A percentile compares a stretch with the other conserved stretches of the same genome.
phyloP scores from a whole-genome alignment of 2,797 vertebrate species.

The Merluccius polli region DNA sequence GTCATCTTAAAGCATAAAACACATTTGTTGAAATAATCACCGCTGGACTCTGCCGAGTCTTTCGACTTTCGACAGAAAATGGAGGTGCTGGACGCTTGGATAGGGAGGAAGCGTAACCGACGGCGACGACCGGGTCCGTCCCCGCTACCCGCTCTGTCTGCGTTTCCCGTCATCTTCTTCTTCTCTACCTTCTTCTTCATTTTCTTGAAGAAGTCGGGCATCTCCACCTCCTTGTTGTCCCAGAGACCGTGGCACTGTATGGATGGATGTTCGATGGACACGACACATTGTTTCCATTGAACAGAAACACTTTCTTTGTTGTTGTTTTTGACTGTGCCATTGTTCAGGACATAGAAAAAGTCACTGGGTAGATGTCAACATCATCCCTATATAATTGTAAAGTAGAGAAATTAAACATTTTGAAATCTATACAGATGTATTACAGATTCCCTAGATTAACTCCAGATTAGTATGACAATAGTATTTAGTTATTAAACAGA shows the following conservation, averaged over 20 bases:
- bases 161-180: slow-evolving; percentile 57
- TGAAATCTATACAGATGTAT: neutral
- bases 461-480: neutral
- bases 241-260: slow-evolving; percentile 79
- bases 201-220: slow-evolving; percentile 75
- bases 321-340: neutral
- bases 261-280: neutral
- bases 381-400: neutral
- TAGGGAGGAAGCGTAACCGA: slow-evolving; percentile 61
- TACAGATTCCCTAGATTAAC: too few relatives aligned
- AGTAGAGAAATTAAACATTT: neutral
- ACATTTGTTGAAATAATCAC: slow-evolving; percentile 37
- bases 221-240: slow-evolving; percentile 76
- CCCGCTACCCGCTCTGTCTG: slow-evolving; percentile 40
- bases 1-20: neutral
- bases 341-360: neutral
- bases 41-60: slow-evolving; percentile 41
- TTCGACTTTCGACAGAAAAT: slow-evolving; percentile 45
- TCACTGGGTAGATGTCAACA: too few relatives aligned
- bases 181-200: slow-evolving; percentile 70
- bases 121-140: slow-evolving; percentile 24
- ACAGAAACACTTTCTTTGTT: neutral
- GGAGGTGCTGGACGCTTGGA: slow-evolving; percentile 63
- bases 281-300: neutral
- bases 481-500: neutral